phyloP scores from a whole-genome alignment of 2,797 vertebrate species.

The Urosaurus nigricauda region DNA sequence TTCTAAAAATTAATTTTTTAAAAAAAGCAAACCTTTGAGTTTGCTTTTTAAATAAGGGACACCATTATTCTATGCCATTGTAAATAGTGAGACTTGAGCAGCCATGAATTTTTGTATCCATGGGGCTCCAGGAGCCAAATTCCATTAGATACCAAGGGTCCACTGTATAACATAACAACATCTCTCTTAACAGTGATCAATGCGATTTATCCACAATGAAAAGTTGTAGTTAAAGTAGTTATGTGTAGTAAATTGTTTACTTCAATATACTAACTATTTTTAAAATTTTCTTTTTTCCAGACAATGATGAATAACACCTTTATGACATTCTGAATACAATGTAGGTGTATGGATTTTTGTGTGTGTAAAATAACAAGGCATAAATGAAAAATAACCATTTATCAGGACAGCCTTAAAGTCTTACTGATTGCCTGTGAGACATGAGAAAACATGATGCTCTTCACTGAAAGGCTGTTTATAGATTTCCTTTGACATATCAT shows the following conservation, averaged over 20 bases:
- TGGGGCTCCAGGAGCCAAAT: too few species aligned
- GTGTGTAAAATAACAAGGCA: conserved; percentile 52
- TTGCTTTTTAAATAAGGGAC: too few species aligned
- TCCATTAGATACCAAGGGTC: too few species aligned
- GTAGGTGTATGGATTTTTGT: conserved; percentile 54
- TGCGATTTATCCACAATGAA: not conserved
- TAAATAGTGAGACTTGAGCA: too few species aligned
- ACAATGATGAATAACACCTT: conserved; percentile 90
- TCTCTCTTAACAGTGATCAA: not conserved
- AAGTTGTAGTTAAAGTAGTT: not conserved
- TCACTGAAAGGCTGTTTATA: conserved; percentile 54
- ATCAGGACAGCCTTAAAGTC: conserved; percentile 48
- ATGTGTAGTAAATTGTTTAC: conserved; percentile 22
- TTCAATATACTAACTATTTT: conserved; percentile 38
- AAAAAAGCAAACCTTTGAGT: too few species aligned
- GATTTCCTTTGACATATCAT: conserved; percentile 53
- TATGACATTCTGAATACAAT: conserved; percentile 60
- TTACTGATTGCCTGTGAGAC: conserved; percentile 63
- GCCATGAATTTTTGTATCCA: too few species aligned
- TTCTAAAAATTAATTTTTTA: not conserved
- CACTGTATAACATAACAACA: not conserved
- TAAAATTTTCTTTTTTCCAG: conserved; percentile 76
- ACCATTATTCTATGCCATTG: too few species aligned
- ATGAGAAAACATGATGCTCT: conserved; percentile 61
- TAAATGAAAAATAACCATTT: conserved; percentile 52